Base-by-base conservation (phyloP, 2,113 vertebrate genomes). In the Himantopus leucocephalus region DNA sequence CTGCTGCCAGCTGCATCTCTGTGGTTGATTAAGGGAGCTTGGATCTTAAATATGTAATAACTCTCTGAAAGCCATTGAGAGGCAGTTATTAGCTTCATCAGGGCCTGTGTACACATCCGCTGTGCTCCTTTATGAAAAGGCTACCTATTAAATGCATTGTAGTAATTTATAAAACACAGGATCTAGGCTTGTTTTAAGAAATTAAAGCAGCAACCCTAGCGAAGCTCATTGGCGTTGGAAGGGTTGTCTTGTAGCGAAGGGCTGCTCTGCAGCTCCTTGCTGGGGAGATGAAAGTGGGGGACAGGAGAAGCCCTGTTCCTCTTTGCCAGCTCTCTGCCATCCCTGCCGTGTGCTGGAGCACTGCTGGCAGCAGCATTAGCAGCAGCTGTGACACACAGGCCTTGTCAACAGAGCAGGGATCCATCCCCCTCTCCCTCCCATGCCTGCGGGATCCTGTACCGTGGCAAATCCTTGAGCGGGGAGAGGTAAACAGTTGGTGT, bases 1-100 rank as follows among this genome's bases (percentile, higher is more conserved):
- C 94, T 72, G 82, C 94, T 96, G 89, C 96, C 96, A 97, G 96
- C 97, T 97, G 97, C 96, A 97, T 97, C 95, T 97, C 96, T 94
- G 96, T 80, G 92, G 92, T 96, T 97, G 95, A 97, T 96, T 96
- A 96, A 95, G 70, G 86, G 94, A 95, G 79, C 85, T 95, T 94
- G 91, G 93, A 96, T 85, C 94, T 93, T 94, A 96, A 96, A 94
- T 96, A 76, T 95, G 88, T 95, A 97, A 96, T 96, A 97, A 95
- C 81, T 94, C 94, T 95, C 88, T 80, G 90, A 96, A 94, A 97
- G 85, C 89, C 90, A 89, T 78, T 77, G 91, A 91, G 92, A 97
- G 92, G 95, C 92, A 94, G 87, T 95, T 97, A 97, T 96, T 97
- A 97, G 94, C 94, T 93, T 97, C 92, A 93, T 96, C 87, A 87